A percentile compares a stretch with the other conserved stretches of the same genome.
phyloP scores from a whole-genome alignment of 2,113 vertebrate species.

The Podiceps cristatus region DNA sequence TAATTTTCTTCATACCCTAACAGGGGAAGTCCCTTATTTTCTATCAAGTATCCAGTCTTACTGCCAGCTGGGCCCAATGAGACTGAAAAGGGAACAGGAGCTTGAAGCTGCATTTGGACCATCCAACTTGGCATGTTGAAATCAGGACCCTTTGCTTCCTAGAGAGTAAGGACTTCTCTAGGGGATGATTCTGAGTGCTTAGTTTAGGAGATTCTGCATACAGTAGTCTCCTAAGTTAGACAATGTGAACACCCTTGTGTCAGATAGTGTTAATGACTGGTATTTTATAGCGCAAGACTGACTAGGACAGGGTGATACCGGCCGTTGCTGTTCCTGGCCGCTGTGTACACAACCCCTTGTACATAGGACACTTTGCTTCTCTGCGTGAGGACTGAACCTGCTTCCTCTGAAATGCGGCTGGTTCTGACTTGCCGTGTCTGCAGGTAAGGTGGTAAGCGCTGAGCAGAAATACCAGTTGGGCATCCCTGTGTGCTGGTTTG shows the following conservation, averaged over 20 bases:
- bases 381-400: not conserved
- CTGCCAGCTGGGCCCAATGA: not conserved
- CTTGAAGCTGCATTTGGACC: accelerated
- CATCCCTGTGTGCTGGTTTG: not conserved
- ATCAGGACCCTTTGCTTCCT: not conserved
- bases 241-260: not conserved
- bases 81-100: not conserved
- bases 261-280: not conserved
- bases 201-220: not conserved
- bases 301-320: not conserved
- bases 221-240: not conserved
- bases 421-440: not conserved
- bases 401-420: not conserved
- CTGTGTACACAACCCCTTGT: accelerated
- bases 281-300: not conserved
- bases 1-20: not conserved
- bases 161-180: not conserved
- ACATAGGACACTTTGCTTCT: not conserved
- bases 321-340: not conserved
- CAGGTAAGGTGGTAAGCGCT: not conserved
- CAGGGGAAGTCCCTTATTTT: not conserved
- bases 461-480: not conserved
- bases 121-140: not conserved
- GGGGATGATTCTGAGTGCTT: not conserved
- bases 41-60: not conserved